Percentiles rank a stretch among this genome's conserved stretches.
phyloP scores from a whole-genome alignment of 2,888 invertebrate genomes.

The Synergus gifuensis region DNA sequence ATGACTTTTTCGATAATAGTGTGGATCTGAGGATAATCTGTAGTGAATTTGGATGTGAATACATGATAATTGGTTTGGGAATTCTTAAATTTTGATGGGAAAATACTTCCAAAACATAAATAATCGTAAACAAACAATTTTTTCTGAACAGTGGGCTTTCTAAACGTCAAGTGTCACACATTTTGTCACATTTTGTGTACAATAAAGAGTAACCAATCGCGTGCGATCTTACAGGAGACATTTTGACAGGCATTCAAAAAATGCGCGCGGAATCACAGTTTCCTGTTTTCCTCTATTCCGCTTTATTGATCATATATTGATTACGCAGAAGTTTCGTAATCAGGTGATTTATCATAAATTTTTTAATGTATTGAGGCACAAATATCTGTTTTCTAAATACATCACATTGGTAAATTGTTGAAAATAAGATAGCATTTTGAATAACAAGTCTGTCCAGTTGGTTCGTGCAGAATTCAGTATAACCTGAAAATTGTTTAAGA shows the following conservation, averaged over 20 bases:
- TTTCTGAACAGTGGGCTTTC: conserved; percentile 19
- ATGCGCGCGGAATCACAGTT: conserved; percentile 4
- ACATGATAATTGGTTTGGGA: neutral
- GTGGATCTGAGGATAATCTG: neutral
- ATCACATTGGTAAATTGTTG: neutral
- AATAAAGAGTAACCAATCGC: neutral
- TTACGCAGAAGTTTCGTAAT: conserved; percentile 7
- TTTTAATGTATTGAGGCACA: neutral
- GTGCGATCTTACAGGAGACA: neutral
- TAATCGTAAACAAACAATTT: neutral
- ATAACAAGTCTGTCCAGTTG: neutral
- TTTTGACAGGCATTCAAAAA: neutral
- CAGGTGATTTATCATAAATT: conserved; percentile 1
- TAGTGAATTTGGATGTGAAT: neutral
- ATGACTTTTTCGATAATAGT: neutral
- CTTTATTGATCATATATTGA: neutral
- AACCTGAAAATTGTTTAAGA: conserved; percentile 21
- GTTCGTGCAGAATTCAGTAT: neutral
- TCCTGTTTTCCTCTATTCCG: too few relatives aligned
- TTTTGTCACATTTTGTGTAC: neutral
- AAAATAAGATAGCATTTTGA: neutral
- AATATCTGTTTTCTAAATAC: neutral
- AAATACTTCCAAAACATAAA: neutral
- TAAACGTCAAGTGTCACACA: conserved; percentile 9
- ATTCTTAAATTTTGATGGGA: neutral